phyloP scores from a whole-genome alignment of 2,113 vertebrate species.

The Plotosus lineatus region DNA sequence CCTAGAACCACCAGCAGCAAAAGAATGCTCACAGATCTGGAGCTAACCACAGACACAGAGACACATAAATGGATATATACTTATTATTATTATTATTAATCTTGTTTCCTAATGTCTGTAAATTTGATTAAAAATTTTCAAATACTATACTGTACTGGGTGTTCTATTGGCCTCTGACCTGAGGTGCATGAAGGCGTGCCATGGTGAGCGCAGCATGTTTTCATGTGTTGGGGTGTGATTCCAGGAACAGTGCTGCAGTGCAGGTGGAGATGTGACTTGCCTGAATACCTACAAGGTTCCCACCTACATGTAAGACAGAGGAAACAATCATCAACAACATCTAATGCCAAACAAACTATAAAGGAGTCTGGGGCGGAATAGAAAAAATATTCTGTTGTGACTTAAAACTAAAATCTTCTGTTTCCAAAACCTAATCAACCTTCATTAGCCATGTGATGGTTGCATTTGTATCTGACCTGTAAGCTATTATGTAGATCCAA shows the following conservation, averaged over 20 bases:
- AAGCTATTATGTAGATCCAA: not conserved
- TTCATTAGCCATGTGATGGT: not conserved
- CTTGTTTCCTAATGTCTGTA: not conserved
- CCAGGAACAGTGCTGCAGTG: slow-evolving; percentile 89
- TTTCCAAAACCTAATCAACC: not conserved
- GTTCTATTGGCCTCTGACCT: slow-evolving; percentile 68
- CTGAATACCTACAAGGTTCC: slow-evolving; percentile 95
- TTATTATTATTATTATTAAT: too few relatives aligned
- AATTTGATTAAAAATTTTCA: not conserved
- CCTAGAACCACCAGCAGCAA: slow-evolving; percentile 87
- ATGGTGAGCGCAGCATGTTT: slow-evolving; percentile 85
- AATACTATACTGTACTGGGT: not conserved
- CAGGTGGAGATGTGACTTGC: slow-evolving; percentile 94
- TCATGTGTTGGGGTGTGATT: slow-evolving; percentile 85
- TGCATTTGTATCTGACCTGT: not conserved
- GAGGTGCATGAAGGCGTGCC: slow-evolving; percentile 83
- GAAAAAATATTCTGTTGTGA: not conserved
- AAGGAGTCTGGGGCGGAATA: not conserved
- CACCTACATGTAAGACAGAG: slow-evolving; percentile 80
- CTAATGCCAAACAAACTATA: not conserved
- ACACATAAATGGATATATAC: not conserved
- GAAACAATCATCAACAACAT: not conserved
- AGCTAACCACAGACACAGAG: slow-evolving; percentile 66
- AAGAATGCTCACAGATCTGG: slow-evolving; percentile 86
- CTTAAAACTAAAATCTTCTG: not conserved